Percentiles rank a stretch among this genome's conserved stretches.
Conservation (phyloP, 2,113 vertebrate species). For the Silurus meridionalis region DNA sequence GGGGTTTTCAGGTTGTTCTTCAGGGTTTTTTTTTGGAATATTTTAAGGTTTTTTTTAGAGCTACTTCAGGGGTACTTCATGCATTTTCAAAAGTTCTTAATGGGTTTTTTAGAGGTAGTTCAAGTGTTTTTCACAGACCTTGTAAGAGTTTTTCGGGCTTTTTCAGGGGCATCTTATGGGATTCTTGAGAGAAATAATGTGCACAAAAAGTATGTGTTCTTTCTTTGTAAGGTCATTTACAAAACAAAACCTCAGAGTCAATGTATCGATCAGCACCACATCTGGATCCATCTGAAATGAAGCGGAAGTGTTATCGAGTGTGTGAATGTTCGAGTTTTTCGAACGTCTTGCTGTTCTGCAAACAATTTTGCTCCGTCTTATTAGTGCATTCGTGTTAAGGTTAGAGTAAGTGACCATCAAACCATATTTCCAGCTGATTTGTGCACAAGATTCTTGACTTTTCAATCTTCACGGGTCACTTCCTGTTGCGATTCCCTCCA, state of each 20-base stretch:
- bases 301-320: background rate
- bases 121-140: no score
- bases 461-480: constrained; percentile 69
- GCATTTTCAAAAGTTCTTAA: no score
- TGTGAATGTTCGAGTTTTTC: background rate
- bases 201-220: background rate
- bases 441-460: constrained; percentile 67
- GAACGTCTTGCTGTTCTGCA: background rate
- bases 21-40: no score
- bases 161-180: no score
- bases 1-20: no score
- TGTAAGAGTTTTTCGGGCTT: no score
- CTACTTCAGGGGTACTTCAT: no score
- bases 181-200: background rate
- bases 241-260: background rate
- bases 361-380: background rate
- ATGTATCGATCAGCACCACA: background rate
- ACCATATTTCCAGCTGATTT: constrained; percentile 40
- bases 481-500: constrained; percentile 69
- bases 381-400: background rate
- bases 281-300: background rate
- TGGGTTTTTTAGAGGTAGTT: no score
- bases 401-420: background rate
- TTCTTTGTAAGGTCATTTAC: background rate
- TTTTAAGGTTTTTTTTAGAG: no score